Conservation (phyloP, 2,797 vertebrate species). For the Fundulus diaphanus region DNA sequence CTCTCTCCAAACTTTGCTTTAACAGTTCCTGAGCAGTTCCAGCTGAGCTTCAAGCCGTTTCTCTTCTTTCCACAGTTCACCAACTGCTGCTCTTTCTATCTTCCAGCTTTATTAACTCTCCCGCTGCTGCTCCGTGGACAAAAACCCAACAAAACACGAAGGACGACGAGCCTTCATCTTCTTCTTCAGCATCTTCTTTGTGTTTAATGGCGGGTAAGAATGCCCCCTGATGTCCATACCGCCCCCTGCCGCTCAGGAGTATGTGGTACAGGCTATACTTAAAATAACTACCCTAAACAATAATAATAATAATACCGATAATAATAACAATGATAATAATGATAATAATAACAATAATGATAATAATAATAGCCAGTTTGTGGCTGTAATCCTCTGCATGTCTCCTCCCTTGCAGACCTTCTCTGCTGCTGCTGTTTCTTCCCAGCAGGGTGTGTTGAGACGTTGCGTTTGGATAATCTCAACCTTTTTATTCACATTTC, state of each 20-base stretch:
- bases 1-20: background rate
- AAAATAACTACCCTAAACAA: background rate
- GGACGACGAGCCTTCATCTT: background rate
- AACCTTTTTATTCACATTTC: too few relatives aligned
- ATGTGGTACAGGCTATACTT: background rate
- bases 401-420: too few relatives aligned
- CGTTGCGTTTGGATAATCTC: too few relatives aligned
- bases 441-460: too few relatives aligned
- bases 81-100: background rate
- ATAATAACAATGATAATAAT: too few relatives aligned
- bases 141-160: background rate
- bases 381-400: too few relatives aligned
- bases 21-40: constrained; percentile 1
- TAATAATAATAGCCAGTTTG: too few relatives aligned
- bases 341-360: too few relatives aligned
- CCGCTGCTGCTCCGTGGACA: background rate
- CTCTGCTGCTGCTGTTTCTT: too few relatives aligned
- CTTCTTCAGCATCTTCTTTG: background rate
- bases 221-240: background rate
- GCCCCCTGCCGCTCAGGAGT: background rate
- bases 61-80: background rate
- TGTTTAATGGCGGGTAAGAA: background rate
- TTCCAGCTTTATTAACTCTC: background rate
- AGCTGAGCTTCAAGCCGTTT: background rate
- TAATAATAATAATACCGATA: too few relatives aligned